phyloP scores from a whole-genome alignment of 1,140 invertebrate genomes.

The Aphis gossypii region DNA sequence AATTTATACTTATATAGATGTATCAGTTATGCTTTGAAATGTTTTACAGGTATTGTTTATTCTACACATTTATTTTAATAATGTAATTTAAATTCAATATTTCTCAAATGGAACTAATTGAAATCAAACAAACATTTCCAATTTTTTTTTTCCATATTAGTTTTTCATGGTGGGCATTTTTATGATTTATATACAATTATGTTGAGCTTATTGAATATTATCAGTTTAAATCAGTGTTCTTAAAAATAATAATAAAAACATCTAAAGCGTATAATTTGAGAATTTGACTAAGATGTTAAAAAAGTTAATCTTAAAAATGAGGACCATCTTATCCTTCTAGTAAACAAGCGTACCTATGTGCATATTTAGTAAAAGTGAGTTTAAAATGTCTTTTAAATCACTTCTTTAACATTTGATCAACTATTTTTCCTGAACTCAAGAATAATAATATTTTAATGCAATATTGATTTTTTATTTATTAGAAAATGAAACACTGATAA shows the following conservation, averaged over 20 bases:
- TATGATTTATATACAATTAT: not conserved
- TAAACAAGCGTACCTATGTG: not conserved
- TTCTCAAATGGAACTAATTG: not conserved
- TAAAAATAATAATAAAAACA: not conserved
- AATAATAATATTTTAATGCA: not conserved
- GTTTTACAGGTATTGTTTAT: not conserved
- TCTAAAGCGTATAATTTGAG: not conserved
- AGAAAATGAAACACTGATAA: slow-evolving; percentile 71
- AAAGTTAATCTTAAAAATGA: not conserved
- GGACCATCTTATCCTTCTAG: no score
- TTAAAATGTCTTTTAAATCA: not conserved
- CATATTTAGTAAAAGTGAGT: not conserved
- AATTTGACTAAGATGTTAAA: not conserved
- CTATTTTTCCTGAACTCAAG: not conserved
- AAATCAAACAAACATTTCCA: not conserved
- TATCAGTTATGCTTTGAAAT: not conserved
- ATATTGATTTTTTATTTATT: slow-evolving; percentile 62
- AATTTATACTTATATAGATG: not conserved
- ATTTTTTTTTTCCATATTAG: not conserved
- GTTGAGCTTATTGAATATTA: no score
- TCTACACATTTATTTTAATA: not conserved
- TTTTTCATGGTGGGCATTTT: not conserved
- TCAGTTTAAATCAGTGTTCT: no score
- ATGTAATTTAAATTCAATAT: no score
- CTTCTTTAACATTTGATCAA: not conserved